Conservation (phyloP, 2,888 invertebrate species). For the Willowsia nigromaculata region DNA sequence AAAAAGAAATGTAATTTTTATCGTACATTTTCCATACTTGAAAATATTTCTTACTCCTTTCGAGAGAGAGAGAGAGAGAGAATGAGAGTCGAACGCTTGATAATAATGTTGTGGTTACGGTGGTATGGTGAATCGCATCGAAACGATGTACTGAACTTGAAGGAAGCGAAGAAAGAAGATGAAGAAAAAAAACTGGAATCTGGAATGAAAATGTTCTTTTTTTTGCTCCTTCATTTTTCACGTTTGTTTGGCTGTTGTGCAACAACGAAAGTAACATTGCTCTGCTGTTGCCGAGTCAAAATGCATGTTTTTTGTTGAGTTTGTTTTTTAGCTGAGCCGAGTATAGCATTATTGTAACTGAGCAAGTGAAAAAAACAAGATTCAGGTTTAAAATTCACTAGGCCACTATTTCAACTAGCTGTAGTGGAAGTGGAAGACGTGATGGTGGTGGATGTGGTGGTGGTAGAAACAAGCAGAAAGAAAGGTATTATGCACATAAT, state of each 20-base stretch:
- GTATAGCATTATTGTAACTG: background rate
- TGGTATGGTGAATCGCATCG: background rate
- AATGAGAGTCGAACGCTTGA: background rate
- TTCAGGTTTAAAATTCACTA: conserved; percentile 53
- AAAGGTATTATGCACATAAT: conserved; percentile 53
- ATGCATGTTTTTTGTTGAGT: too few species aligned
- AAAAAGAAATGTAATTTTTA: background rate
- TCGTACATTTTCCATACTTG: background rate
- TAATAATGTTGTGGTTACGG: background rate
- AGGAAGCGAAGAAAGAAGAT: background rate
- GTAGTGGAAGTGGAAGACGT: background rate
- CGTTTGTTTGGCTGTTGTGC: conserved; percentile 9
- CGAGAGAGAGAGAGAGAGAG: background rate
- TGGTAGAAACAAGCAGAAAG: background rate
- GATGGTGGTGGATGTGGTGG: background rate
- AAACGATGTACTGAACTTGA: background rate
- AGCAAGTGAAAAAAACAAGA: background rate
- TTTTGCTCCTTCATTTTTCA: conserved; percentile 4
- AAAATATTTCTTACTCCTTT: background rate
- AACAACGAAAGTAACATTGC: conserved; percentile 10
- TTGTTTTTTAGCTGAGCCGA: background rate
- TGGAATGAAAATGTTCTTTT: conserved; percentile 9
- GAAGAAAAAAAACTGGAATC: conserved; percentile 7
- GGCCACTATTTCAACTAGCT: conserved; percentile 55
- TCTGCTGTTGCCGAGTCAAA: background rate